Conservation (phyloP, 2,113 vertebrate genomes). For the Erythrocercus mccallii region DNA sequence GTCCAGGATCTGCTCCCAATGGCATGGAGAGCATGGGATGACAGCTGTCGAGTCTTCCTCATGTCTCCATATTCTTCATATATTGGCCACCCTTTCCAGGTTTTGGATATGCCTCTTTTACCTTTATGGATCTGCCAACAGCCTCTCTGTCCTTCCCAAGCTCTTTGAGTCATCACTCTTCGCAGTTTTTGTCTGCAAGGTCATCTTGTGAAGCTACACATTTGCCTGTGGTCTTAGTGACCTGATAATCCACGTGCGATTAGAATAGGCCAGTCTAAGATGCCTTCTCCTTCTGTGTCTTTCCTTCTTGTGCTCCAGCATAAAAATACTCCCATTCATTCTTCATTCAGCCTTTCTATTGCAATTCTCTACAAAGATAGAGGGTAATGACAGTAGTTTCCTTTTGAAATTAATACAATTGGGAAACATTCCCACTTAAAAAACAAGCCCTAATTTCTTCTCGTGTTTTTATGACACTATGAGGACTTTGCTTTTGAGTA, state of each 20-base stretch:
- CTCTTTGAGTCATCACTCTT: not conserved
- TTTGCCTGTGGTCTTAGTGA: not conserved
- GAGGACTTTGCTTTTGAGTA: not conserved
- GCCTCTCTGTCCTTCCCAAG: not conserved
- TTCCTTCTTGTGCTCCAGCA: not conserved
- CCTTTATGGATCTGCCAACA: not conserved
- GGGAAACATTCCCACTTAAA: not conserved
- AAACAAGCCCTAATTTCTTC: not conserved
- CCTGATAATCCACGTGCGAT: not conserved
- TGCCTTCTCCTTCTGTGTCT: not conserved
- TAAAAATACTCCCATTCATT: not conserved
- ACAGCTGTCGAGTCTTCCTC: not conserved
- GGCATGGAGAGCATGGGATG: not conserved
- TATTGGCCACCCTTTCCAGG: not conserved
- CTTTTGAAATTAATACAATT: not conserved
- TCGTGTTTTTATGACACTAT: not conserved
- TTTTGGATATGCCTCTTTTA: not conserved
- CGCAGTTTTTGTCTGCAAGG: not conserved
- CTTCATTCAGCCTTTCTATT: not conserved
- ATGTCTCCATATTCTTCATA: not conserved
- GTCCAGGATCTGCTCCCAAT: not conserved
- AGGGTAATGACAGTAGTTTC: not conserved
- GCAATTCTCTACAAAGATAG: not conserved
- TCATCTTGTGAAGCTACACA: not conserved
- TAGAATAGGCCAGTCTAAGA: not conserved